These are phyloP conservation scores for Ophion ventricosus DNA, from an alignment of 2,888 invertebrate genomes.

Conservation along the genomic window DNA sequence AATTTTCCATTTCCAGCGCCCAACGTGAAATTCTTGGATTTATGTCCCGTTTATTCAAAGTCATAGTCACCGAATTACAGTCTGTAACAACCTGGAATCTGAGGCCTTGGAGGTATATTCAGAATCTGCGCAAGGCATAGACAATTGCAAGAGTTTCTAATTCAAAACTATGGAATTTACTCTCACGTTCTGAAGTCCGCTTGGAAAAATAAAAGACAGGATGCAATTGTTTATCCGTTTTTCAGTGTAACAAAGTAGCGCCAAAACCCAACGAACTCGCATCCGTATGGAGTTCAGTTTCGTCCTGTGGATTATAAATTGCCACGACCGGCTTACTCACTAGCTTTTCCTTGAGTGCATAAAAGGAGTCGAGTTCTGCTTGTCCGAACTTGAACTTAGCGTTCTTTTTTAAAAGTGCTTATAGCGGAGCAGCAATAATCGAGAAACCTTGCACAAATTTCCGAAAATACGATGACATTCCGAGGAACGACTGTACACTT, in stretches of 20 bases:
- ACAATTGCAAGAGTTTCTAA: conserved; percentile 63
- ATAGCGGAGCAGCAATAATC: no score
- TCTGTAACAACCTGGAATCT: conserved; percentile 63
- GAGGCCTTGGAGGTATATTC: conserved; percentile 63
- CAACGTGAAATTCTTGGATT: conserved; percentile 55
- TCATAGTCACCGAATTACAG: conserved; percentile 52
- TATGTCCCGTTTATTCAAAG: conserved; percentile 39
- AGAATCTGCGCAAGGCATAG: conserved; percentile 49
- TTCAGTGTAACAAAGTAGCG: conserved; percentile 75
- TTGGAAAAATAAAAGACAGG: conserved; percentile 57
- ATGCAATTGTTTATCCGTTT: conserved; percentile 51
- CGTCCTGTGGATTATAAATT: conserved; percentile 69
- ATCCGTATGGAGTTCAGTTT: conserved; percentile 78
- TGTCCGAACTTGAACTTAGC: conserved; percentile 64
- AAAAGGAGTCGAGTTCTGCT: conserved; percentile 69
- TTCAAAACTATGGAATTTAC: conserved; percentile 60
- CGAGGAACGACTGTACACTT: no score
- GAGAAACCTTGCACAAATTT: no score
- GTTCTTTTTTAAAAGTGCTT: no score
- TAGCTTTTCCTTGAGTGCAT: conserved; percentile 14
- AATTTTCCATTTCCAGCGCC: conserved; percentile 63
- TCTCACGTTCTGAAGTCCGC: conserved; percentile 53
- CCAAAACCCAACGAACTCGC: conserved; percentile 75
- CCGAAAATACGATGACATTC: no score
- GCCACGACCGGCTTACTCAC: conserved; percentile 70